Evolutionary conservation across 2,888 invertebrate genomes (phyloP), one percentile per base, ranked within the genome.

Genomic region (Smittia sp.): DNA sequence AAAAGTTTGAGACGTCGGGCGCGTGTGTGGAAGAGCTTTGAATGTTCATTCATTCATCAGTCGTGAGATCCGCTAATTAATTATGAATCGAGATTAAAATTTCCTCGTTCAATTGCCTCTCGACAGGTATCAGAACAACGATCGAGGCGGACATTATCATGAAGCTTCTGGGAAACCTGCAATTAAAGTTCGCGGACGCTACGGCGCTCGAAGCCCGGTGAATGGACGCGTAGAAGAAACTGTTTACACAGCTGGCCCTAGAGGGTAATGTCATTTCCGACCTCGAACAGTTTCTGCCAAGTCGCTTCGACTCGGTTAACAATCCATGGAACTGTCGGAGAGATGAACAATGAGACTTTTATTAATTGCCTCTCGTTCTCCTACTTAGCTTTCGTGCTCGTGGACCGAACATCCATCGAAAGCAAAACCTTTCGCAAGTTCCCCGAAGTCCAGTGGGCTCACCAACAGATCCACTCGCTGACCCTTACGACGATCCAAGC

Each of bases 401-500:
- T 78, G 91, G 92, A n/a, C 89, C 90, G 20, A 89, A 89, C 78
- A 84, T 91, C 15, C 89, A 88, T 77, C 84, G 91, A 74, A 89
- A 89, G 80, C 88, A 90, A 82, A 89, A 90, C 77, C 81, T 90
- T 32, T 88, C 88, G 75, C 91, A 91, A 81, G 83, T 85, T 75
- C 88, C 88, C 1, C 82, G 87, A n/a, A 84, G 85, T 0, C 87
- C 89, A 6, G 85, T 87, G 66, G 90, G 90, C 9, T 88, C 86
- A 76, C 86, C 86, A 74, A 90, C 90, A 77, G 90, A 90, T 79
- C 90, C 90, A 0, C 87, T 88, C 77, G 88, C 87, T 77, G 91
- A 91, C 80, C 91, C 91, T 13, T 90, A 85, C 76, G 91, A 91
- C 78, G 91, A 91, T 81, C 90, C 91, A 1, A 89, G 90, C 76